Evolutionary conservation across 2,888 invertebrate genomes (phyloP).

Genomic region (Tenthredo livida): DNA sequence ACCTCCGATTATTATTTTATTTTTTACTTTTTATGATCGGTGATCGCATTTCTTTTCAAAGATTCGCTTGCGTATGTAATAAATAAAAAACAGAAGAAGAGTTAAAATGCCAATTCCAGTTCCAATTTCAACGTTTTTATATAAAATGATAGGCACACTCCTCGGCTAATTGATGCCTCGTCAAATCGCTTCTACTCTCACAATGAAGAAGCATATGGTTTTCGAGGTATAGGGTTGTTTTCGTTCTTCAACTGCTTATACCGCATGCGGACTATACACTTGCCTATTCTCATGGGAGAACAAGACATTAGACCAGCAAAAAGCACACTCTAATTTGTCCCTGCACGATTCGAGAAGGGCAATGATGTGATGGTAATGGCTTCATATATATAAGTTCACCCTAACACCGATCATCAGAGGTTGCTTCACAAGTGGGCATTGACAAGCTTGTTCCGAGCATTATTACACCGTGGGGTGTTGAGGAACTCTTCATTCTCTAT

Average conservation of each 20-base stretch:
- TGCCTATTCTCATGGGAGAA: slow-evolving; percentile 44
- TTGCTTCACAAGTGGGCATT: slow-evolving; percentile 33
- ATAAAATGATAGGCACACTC: neutral
- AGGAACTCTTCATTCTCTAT: neutral
- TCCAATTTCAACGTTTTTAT: neutral
- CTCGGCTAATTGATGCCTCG: neutral
- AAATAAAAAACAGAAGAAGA: neutral
- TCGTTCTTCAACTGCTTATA: neutral
- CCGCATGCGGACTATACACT: neutral
- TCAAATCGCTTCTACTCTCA: neutral
- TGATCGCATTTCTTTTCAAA: neutral
- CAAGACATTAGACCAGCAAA: slow-evolving; percentile 32
- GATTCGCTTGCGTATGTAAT: neutral
- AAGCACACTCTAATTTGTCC: slow-evolving; percentile 43
- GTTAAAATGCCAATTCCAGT: neutral
- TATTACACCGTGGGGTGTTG: neutral
- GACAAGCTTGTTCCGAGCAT: slow-evolving; percentile 16
- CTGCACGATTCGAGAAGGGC: slow-evolving; percentile 8
- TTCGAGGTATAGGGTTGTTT: slow-evolving; percentile 15
- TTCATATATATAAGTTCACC: slow-evolving; percentile 34
- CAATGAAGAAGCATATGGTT: slow-evolving; percentile 31
- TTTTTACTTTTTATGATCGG: neutral
- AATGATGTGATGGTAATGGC: slow-evolving; percentile 30
- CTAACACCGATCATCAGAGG: neutral
- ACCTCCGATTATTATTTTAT: slow-evolving; percentile 3